These are phyloP conservation scores for Notothenia coriiceps DNA, from an alignment of 2,113 vertebrate genomes.

Conservation along the genomic window DNA sequence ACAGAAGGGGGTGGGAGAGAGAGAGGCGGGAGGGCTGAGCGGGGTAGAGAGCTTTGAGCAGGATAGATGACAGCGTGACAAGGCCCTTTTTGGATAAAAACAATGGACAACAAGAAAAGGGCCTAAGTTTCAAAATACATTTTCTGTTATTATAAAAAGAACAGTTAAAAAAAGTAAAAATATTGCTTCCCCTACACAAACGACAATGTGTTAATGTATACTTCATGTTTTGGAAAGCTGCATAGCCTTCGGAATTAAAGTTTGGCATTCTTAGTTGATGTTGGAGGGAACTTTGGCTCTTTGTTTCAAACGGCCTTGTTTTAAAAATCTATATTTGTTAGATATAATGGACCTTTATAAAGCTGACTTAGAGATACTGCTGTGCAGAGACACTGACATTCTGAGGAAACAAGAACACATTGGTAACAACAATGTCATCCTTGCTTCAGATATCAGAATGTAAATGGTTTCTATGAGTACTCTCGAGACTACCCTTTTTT, in stretches of 20 bases:
- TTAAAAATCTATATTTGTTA: constrained; percentile 3
- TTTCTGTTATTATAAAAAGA: constrained; percentile 29
- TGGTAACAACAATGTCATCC: no score
- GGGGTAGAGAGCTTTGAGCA: constrained; percentile 13
- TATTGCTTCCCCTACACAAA: constrained; percentile 12
- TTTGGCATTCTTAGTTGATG: constrained; percentile 11
- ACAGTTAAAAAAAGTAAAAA: neutral
- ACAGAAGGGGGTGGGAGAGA: constrained; percentile 38
- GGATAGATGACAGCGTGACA: constrained; percentile 56
- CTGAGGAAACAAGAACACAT: neutral
- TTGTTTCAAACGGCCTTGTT: neutral
- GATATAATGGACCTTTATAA: neutral
- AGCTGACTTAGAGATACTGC: neutral
- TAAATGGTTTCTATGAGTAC: no score
- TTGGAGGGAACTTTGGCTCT: constrained; percentile 1
- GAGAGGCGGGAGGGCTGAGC: neutral
- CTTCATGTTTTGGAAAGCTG: constrained; percentile 4
- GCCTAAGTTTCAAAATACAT: constrained; percentile 52
- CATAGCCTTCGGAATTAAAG: constrained; percentile 5
- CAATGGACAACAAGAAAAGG: constrained; percentile 62
- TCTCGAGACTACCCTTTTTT: no score
- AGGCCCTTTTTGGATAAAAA: constrained; percentile 65
- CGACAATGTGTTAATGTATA: constrained; percentile 1
- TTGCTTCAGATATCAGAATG: no score
- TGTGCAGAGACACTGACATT: neutral